phyloP scores from a whole-genome alignment of 2,797 vertebrate genomes.

The Netta rufina region DNA sequence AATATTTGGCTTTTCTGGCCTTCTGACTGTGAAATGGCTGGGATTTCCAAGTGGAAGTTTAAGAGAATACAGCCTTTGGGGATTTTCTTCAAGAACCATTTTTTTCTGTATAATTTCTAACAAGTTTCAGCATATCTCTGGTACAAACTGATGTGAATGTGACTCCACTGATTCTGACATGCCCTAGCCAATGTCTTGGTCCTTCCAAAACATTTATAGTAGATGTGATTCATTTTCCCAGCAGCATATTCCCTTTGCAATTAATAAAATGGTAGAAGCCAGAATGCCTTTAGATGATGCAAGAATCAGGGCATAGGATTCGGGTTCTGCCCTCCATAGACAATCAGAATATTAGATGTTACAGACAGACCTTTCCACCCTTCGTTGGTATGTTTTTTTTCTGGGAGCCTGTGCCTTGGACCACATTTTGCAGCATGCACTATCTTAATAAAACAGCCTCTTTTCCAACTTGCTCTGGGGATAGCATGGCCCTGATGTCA shows the following conservation, averaged over 20 bases:
- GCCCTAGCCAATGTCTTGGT: not conserved
- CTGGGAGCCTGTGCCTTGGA: not conserved
- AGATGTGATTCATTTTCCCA: constrained; percentile 26
- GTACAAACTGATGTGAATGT: not conserved
- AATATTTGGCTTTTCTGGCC: constrained; percentile 30
- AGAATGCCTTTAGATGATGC: not conserved
- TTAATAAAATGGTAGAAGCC: not conserved
- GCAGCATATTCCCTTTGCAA: constrained; percentile 27
- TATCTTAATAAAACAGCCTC: not conserved
- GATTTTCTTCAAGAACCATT: not conserved
- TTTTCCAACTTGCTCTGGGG: not conserved
- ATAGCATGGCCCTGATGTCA: not conserved
- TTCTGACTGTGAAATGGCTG: not conserved
- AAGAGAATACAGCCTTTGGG: not conserved
- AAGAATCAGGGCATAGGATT: not conserved
- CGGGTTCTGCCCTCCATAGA: not conserved
- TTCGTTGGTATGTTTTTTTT: not conserved
- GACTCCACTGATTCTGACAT: not conserved
- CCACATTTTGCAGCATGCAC: not conserved
- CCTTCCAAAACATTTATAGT: constrained; percentile 51
- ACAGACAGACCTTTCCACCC: not conserved
- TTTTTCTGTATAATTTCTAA: not conserved
- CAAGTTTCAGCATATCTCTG: not conserved
- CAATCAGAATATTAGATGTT: not conserved
- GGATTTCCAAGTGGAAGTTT: not conserved